A percentile compares a stretch with the other conserved stretches of the same genome.
Conservation (phyloP, 2,888 invertebrate genomes). For the Resseliella maxima region DNA sequence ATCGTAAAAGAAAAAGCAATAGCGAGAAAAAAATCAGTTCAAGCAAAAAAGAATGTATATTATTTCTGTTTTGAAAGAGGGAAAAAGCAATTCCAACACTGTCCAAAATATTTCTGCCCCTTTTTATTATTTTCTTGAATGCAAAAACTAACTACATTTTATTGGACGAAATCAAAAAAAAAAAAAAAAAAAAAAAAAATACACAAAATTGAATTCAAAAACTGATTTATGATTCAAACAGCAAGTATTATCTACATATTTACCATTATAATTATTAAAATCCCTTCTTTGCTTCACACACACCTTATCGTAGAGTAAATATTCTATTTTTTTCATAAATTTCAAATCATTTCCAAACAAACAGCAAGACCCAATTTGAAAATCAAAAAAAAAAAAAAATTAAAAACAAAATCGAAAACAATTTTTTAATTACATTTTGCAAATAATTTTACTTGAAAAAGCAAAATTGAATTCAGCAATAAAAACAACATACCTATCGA, state of each 20-base stretch:
- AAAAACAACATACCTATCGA: not conserved
- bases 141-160: not conserved
- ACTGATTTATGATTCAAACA: slow-evolving; percentile 5
- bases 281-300: slow-evolving; percentile 55
- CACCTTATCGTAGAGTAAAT: slow-evolving; percentile 56
- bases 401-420: not conserved
- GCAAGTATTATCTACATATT: slow-evolving; percentile 54
- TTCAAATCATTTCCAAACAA: slow-evolving; percentile 43
- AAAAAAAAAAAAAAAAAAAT: not conserved
- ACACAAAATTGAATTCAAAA: not conserved
- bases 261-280: slow-evolving; percentile 55
- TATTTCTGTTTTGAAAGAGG: slow-evolving; percentile 50
- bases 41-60: slow-evolving; percentile 42
- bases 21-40: slow-evolving; percentile 29
- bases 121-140: slow-evolving; percentile 49
- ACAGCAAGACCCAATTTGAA: slow-evolving; percentile 10
- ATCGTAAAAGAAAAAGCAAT: slow-evolving; percentile 12
- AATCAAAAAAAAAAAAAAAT: not conserved
- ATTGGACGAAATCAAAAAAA: not conserved
- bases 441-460: not conserved
- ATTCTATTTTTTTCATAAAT: slow-evolving; percentile 15
- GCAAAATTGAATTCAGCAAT: not conserved
- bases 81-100: slow-evolving; percentile 13
- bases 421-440: not conserved
- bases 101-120: slow-evolving; percentile 53